phyloP scores from a whole-genome alignment of 2,888 invertebrate genomes.

The Bimastos eiseni region DNA sequence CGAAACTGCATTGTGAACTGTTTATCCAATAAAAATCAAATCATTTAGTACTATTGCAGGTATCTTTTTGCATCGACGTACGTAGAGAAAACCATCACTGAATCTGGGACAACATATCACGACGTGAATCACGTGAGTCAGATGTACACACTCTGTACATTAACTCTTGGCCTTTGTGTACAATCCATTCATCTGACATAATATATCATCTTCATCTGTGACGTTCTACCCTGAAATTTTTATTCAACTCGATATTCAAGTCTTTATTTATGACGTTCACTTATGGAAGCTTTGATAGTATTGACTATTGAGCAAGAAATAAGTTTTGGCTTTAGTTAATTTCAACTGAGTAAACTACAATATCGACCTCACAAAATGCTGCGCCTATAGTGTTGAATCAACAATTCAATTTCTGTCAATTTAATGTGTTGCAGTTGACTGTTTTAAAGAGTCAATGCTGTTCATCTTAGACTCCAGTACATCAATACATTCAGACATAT shows the following conservation, averaged over 20 bases:
- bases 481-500: neutral
- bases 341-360: too few species aligned
- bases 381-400: too few species aligned
- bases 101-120: neutral
- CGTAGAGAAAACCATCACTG: neutral
- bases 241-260: neutral
- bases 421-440: neutral
- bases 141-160: neutral
- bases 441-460: neutral
- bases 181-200: neutral
- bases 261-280: neutral
- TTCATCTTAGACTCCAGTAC: neutral
- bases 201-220: neutral
- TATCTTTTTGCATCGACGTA: constrained; percentile 13
- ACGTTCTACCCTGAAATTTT: neutral
- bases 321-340: neutral
- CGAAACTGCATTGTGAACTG: too few species aligned
- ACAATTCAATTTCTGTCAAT: neutral
- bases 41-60: neutral
- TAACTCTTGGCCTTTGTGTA: neutral
- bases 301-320: neutral
- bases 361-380: neutral
- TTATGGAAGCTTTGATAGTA: neutral
- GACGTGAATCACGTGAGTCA: neutral
- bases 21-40: too few species aligned